Base-by-base conservation (phyloP, 2,888 invertebrate genomes). In the Smittia sp. region DNA sequence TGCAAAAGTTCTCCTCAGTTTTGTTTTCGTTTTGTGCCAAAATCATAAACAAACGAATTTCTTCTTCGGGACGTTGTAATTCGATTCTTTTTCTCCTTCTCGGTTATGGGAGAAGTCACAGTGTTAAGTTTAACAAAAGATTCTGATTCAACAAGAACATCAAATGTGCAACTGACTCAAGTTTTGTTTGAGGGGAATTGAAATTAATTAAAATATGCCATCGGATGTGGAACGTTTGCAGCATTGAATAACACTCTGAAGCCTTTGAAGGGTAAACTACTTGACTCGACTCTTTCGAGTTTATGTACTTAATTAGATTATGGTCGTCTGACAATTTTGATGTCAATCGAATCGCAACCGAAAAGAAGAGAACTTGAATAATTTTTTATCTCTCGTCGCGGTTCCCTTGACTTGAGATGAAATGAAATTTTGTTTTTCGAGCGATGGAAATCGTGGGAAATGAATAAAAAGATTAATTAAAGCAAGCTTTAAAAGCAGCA, bases 21-120 rank as follows among this genome's bases (percentile, higher is more conserved):
- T 63, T 66, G 20, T 66, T 18, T 32, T n/a, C 18, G 15, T 24
- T 22, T 63, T 32, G 38, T 38, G 32, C 38, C 11, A 39, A 38
- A 15, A 15, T 58, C 24, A 22, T 22, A 58, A 63, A 63, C 15
- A 63, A 63, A 63, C n/a, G n/a, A n/a, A 25, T 65, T 65, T 62
- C 18, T 11, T 66, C n/a, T 41, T 39, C 41, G 18, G 69, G 18
- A 39, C 68, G 13, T 20, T 41, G 68, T 46, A 69, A 69, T 69
- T 69, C 39, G 58, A 72, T 62, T 72, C 72, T 32, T 38, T 62
- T 67, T 39, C 20, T 3, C 4, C n/a, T n/a, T n/a, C n/a, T n/a
- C n/a, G n/a, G n/a, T n/a, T n/a, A n/a, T n/a, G n/a, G 41, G 18
- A 39, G 27, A 39, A 67, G 13, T 20, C 39, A 41, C 38, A 41